A percentile compares a stretch with the other conserved stretches of the same genome.
phyloP scores from a whole-genome alignment of 2,888 invertebrate genomes.

The Linnaemya vulpina region DNA sequence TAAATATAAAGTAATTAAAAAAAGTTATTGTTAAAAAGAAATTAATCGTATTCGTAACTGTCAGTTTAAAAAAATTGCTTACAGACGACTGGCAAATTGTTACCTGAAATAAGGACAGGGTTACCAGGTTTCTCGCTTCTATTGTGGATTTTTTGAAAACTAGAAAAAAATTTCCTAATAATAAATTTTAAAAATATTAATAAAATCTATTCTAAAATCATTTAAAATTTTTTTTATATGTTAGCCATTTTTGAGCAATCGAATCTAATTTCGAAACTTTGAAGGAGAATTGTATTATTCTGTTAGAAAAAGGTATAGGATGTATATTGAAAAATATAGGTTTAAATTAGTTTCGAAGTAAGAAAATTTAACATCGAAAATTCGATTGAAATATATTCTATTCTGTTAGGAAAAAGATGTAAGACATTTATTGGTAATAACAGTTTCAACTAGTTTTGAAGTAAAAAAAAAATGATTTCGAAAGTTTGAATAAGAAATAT shows the following conservation, averaged over 20 bases:
- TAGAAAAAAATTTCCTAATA: not conserved
- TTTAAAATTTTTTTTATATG: not conserved
- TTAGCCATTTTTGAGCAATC: too few species aligned
- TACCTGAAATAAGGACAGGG: not conserved
- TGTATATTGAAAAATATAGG: not conserved
- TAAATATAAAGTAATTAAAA: constrained; percentile 2
- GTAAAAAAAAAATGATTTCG: too few species aligned
- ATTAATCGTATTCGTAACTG: not conserved
- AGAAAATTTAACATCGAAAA: not conserved
- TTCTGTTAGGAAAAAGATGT: too few species aligned
- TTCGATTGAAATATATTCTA: not conserved
- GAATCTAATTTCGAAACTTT: not conserved
- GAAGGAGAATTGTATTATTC: too few species aligned
- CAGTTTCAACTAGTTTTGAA: too few species aligned
- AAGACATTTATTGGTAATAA: too few species aligned
- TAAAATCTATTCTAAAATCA: not conserved
- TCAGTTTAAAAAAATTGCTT: not conserved
- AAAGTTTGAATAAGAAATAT: too few species aligned
- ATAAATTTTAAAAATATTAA: not conserved
- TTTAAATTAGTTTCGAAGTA: not conserved
- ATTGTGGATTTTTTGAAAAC: not conserved
- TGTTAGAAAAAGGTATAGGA: too few species aligned
- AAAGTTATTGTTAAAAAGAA: not conserved
- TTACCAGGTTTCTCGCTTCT: not conserved
- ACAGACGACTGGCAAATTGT: not conserved